Base-by-base conservation (phyloP, 1,140 invertebrate genomes). In the Lutraria rhynchaena region DNA sequence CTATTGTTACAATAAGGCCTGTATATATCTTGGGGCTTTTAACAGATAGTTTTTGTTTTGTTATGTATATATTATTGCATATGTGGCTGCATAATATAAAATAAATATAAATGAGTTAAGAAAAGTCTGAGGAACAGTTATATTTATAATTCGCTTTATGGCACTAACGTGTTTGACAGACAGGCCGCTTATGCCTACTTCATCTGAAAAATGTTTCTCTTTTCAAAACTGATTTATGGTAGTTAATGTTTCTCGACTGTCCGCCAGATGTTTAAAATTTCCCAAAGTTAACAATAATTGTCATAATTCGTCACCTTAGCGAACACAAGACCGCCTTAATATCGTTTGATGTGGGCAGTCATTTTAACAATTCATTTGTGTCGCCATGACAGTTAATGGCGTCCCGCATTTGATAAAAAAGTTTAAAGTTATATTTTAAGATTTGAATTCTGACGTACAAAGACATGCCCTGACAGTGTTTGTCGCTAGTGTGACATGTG, bases 361-460 rank as follows among this genome's bases (percentile, higher is more conserved):
- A 46, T 46, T 67, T 67, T 41, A 67, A 67, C 63, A 67, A 51
- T 27, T 46, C 63, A 67, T 67, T 67, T 67, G n/a, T 29, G 63
- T 67, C 29, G 63, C 44, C 63, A 46, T 67, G 63, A 67, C 63
- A 49, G 17, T 67, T 35, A 67, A 67, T 67, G 35, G 27, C 24
- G 19, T 67, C 24, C 60, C 27, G 37, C 63, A 49, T 41, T 46
- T 67, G 63, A 31, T 49, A 49, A 67, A 67, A 31, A 67, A 31
- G 37, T 46, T 46, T 49, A 67, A 67, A 67, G 63, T 67, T 67
- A 67, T 67, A 67, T 67, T 67, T 67, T 46, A 67, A 31, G 63
- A 46, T 67, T 49, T 49, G 13, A 67, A 22, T 22, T 31, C 44
- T 24, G 24, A 13, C 4, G 22, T 46, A 67, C 41, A 55, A 67